Percentiles rank a stretch among this genome's conserved stretches.
Conservation (phyloP, 2,113 vertebrate species). For the Saimiri boliviensis region DNA sequence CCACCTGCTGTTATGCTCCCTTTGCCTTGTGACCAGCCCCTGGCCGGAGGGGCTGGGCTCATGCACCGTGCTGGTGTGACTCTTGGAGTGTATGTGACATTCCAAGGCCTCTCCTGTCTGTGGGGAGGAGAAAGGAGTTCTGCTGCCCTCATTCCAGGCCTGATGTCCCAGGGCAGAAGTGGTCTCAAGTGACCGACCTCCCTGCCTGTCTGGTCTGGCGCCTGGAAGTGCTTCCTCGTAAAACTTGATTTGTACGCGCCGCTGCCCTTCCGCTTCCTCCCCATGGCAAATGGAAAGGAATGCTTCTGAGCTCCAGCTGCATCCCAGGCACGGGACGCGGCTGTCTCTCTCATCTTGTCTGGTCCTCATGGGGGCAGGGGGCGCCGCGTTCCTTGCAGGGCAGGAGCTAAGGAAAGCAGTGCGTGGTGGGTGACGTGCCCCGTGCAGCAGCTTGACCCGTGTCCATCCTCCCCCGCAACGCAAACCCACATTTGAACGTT, state of each 20-base stretch:
- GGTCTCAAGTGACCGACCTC: background rate
- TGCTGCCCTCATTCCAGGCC: accelerated
- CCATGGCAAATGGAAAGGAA: accelerated
- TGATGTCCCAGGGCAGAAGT: accelerated
- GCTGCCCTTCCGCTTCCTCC: background rate
- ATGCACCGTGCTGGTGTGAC: background rate
- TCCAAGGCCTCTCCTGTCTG: background rate
- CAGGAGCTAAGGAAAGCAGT: background rate
- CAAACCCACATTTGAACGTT: accelerated
- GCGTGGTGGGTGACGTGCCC: accelerated
- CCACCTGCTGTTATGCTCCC: background rate
- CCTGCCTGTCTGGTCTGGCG: background rate
- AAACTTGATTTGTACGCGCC: background rate
- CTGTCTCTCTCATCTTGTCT: background rate
- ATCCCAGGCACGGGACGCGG: background rate
- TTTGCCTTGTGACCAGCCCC: background rate
- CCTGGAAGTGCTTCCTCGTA: accelerated
- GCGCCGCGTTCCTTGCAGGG: accelerated
- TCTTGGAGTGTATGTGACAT: background rate
- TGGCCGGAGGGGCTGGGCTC: background rate
- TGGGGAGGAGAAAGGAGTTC: background rate
- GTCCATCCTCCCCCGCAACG: background rate
- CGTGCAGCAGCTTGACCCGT: accelerated
- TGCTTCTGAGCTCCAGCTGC: accelerated
- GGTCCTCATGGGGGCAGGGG: accelerated